Base-by-base conservation (phyloP, 2,113 vertebrate species). In the Macroglossus sobrinus region DNA sequence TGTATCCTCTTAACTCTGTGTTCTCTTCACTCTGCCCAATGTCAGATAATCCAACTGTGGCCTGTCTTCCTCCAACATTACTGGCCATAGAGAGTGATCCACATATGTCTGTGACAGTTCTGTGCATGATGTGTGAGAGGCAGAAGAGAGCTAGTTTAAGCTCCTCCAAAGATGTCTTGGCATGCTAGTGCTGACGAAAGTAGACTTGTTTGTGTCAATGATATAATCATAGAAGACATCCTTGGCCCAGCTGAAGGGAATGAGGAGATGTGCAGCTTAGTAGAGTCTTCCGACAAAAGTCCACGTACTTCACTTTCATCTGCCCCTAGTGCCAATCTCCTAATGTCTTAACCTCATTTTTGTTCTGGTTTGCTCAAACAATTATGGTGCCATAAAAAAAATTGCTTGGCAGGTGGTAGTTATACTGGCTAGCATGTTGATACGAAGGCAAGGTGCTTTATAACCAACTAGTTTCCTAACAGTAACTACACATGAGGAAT, bases 381-480 rank as follows among this genome's bases (percentile, higher is more conserved):
- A 84, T 95, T 95, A 7, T 84, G 53, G 91, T 76, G 0, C 57
- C 74, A 96, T 94, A 80, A 38, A 6, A 6, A 6, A 69, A 13
- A n/a, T 69, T 66, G 81, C 79, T 96, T 78, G 86, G 69, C 59
- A 57, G n/a, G 10, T 93, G 91, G 80, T 95, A 78, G 93, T 89
- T 96, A 0, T 33, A 50, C 75, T 2, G 59, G 21, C 59, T 95
- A 92, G 93, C 94, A 94, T 47, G 59, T 93, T 89, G 4, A 96
- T 96, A 95, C 50, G 0, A 74, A 84, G 92, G 84, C n/a, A 0
- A 22, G 74, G 57, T 59, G 66, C 94, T 98, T 78, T 94, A 13
- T 95, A 98, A 97, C 74, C 91, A 97, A 89, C 96, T 96, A 95
- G 79, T 97, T 86, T 96, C 87, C 91, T 97, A 96, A 97, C 96